Percentiles rank a stretch among this genome's conserved stretches.
These are phyloP conservation scores for Callorhinus ursinus DNA, from an alignment of 2,113 vertebrate species.

Conservation along the genomic window DNA sequence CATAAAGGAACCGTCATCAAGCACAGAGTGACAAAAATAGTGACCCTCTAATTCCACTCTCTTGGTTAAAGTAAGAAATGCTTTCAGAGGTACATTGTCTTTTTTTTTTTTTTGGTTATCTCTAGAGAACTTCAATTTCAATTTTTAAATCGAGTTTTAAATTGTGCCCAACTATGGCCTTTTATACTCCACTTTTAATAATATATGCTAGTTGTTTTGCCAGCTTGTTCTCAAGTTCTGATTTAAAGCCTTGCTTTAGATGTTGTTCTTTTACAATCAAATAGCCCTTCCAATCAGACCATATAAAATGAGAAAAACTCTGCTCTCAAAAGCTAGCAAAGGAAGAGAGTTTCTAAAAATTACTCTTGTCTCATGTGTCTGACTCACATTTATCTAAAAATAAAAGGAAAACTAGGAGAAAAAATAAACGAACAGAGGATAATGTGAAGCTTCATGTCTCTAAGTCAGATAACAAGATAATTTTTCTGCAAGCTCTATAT, in stretches of 20 bases:
- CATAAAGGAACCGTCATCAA: not conserved
- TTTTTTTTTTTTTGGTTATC: not conserved
- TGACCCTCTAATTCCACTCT: not conserved
- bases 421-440: slow-evolving; percentile 71
- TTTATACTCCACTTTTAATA: not conserved
- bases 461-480: slow-evolving; percentile 67
- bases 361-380: slow-evolving; percentile 69
- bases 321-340: slow-evolving; percentile 9
- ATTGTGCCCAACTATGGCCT: not conserved
- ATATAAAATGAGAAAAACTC: slow-evolving; percentile 28
- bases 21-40: not conserved
- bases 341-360: slow-evolving; percentile 74
- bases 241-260: not conserved
- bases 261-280: slow-evolving; percentile 31
- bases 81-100: not conserved
- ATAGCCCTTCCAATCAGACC: not conserved
- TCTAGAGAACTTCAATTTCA: not conserved
- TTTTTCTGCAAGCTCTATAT: slow-evolving; percentile 68
- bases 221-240: not conserved
- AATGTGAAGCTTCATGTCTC: slow-evolving; percentile 65
- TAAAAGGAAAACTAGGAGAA: slow-evolving; percentile 70
- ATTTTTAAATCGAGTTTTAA: slow-evolving; percentile 10
- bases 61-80: not conserved
- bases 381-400: slow-evolving; percentile 78
- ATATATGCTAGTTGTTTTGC: not conserved